Percentiles rank a stretch among this genome's conserved stretches.
Conservation (phyloP, 2,888 invertebrate species). For the Oeneis ivallda region DNA sequence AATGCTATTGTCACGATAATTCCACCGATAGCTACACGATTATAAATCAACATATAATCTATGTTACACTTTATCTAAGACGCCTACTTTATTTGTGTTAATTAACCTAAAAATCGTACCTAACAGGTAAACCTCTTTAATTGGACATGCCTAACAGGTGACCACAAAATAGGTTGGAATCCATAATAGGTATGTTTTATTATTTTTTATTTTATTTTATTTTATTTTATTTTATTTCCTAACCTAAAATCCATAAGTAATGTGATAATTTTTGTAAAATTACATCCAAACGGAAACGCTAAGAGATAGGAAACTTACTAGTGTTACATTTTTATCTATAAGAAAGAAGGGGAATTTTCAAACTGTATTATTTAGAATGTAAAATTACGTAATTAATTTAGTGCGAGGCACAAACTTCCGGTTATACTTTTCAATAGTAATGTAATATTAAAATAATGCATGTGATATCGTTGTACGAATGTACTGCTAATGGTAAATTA, state of each 20-base stretch:
- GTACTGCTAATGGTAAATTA: no score
- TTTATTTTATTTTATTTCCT: no score
- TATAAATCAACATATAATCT: background rate
- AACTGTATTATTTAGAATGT: background rate
- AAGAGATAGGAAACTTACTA: conserved; percentile 25
- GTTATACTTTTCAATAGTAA: conserved; percentile 9
- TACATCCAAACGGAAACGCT: conserved; percentile 24
- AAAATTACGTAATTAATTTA: conserved; percentile 3
- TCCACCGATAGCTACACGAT: background rate
- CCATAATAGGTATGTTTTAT: conserved; percentile 11
- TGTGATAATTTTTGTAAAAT: conserved; percentile 18
- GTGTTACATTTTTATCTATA: conserved; percentile 2
- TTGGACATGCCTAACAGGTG: conserved; percentile 29
- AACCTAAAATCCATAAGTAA: conserved; percentile 21
- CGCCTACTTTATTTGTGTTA: conserved; percentile 10
- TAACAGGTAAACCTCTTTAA: conserved; percentile 23
- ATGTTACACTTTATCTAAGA: conserved; percentile 10
- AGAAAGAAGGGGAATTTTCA: conserved; percentile 2
- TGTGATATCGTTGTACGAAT: no score
- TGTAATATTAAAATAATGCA: background rate
- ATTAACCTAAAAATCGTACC: conserved; percentile 17
- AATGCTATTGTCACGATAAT: conserved; percentile 2
- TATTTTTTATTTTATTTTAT: no score
- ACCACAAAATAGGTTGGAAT: background rate
- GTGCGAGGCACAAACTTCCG: conserved; percentile 5